These are phyloP conservation scores for Serilophus lunatus DNA, from an alignment of 2,113 vertebrate genomes.

Conservation along the genomic window DNA sequence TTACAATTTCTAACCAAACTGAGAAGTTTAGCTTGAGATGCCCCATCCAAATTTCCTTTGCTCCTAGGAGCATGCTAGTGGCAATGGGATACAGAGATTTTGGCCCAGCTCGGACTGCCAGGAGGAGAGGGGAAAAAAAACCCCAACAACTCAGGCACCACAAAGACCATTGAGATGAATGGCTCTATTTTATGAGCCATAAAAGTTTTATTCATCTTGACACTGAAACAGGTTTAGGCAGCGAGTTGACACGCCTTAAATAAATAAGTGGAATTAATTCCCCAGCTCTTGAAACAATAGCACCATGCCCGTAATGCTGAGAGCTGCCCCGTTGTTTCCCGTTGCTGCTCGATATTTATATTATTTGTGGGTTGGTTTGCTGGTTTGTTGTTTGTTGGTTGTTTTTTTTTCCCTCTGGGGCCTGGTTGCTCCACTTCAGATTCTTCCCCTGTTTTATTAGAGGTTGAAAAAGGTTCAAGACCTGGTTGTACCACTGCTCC, in stretches of 20 bases:
- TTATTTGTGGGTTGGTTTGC: conserved; percentile 66
- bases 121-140: not conserved
- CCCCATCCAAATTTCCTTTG: not conserved
- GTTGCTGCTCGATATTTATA: conserved; percentile 85
- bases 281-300: conserved; percentile 83
- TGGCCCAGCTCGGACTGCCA: conserved; percentile 61
- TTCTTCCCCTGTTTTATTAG: conserved; percentile 78
- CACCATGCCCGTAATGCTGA: conserved; percentile 63
- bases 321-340: conserved; percentile 82
- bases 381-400: too few species aligned
- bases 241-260: conserved; percentile 96
- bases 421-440: conserved; percentile 78
- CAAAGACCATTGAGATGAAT: conserved; percentile 87
- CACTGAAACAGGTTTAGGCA: conserved; percentile 93
- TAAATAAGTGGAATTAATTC: conserved; percentile 94
- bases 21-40: not conserved
- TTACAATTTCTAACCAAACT: conserved; percentile 1
- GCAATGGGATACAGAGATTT: conserved; percentile 18
- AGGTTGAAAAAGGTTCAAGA: conserved; percentile 80
- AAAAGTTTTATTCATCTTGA: conserved; percentile 99
- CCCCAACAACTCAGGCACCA: conserved; percentile 60
- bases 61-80: conserved; percentile 1
- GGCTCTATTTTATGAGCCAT: conserved; percentile 98
- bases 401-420: conserved; percentile 57
- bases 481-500: conserved; percentile 79